Evolutionary conservation across 2,888 invertebrate genomes (phyloP), one percentile per base, ranked within the genome.

Genomic region (Melitaea athalia): DNA sequence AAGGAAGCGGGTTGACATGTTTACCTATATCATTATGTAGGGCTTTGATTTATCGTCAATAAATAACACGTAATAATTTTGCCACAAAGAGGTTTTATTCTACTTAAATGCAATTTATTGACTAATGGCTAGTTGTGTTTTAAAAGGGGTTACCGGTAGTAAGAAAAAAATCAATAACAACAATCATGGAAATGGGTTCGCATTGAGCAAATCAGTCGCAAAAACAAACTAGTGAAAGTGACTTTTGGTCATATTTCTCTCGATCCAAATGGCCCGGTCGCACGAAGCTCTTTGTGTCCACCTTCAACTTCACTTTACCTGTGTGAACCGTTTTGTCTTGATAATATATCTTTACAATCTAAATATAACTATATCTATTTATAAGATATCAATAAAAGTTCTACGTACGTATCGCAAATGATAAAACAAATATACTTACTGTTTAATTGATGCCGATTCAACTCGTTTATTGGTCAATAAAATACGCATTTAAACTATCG

Each of bases 401-500:
- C 14, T 4, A 45, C 4, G 4, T 14, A 12, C 4, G 11, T 45
- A 45, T 45, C 45, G 45, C 45, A 45, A 45, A 45, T 45, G 14
- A 45, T 45, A 45, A 45, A 45, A 45, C 11, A 45, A 45, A 45
- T 45, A 52, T 52, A 52, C 0, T 12, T 52, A 52, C 0, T 12
- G 24, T 24, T 24, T 31, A 12, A 52, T 52, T 24, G 17, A 31
- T 31, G 24, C 24, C 5, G 17, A 52, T 52, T 52, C 52, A 2
- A 12, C 12, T 52, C 17, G 24, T 52, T 52, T 52, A 52, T 52
- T 12, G 52, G 52, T 12, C 52, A 5, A 52, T 52, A 52, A 52
- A 52, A 52, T 12, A 52, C 52, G 11, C 52, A 52, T 24, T 52
- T 31, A 52, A 24, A 24, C 52, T 52, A 52, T 52, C 12, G 17